Percentiles rank a stretch among this genome's conserved stretches.
These are phyloP conservation scores for Myotis vivesi DNA, from an alignment of 2,797 vertebrate species.

Conservation along the genomic window DNA sequence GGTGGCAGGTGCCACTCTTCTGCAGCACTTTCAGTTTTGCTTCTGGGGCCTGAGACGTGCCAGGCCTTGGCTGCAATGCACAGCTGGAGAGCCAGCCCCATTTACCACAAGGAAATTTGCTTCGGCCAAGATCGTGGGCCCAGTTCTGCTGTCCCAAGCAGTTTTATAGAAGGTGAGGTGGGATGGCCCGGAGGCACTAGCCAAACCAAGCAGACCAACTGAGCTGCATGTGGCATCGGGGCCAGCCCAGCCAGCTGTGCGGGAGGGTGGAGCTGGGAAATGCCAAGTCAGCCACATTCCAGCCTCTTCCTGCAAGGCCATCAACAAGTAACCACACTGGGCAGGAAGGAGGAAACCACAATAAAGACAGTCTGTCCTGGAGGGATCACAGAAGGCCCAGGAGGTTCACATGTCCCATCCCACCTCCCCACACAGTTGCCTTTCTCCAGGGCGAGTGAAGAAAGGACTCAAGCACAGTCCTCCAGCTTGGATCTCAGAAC, in stretches of 20 bases:
- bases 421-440: neutral
- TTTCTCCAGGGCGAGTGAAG: neutral
- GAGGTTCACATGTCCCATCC: neutral
- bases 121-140: constrained; percentile 53
- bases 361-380: neutral
- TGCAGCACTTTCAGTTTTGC: constrained; percentile 51
- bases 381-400: neutral
- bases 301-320: constrained; percentile 60
- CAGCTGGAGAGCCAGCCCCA: constrained; percentile 50
- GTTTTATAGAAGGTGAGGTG: constrained; percentile 68
- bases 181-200: constrained; percentile 9
- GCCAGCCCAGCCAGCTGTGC: constrained; percentile 54
- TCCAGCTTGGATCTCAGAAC: neutral
- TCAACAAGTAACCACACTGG: neutral
- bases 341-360: neutral
- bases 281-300: constrained; percentile 73
- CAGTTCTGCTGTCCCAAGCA: constrained; percentile 71
- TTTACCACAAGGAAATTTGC: constrained; percentile 64
- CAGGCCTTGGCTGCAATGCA: constrained; percentile 48
- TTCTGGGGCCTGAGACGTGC: constrained; percentile 28
- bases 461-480: neutral
- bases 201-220: constrained; percentile 72
- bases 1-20: neutral
- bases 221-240: constrained; percentile 48
- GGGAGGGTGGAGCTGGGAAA: constrained; percentile 26